A percentile compares a stretch with the other conserved stretches of the same genome.
These are phyloP conservation scores for Prunella fulvescens DNA, from an alignment of 2,113 vertebrate species.

Conservation along the genomic window DNA sequence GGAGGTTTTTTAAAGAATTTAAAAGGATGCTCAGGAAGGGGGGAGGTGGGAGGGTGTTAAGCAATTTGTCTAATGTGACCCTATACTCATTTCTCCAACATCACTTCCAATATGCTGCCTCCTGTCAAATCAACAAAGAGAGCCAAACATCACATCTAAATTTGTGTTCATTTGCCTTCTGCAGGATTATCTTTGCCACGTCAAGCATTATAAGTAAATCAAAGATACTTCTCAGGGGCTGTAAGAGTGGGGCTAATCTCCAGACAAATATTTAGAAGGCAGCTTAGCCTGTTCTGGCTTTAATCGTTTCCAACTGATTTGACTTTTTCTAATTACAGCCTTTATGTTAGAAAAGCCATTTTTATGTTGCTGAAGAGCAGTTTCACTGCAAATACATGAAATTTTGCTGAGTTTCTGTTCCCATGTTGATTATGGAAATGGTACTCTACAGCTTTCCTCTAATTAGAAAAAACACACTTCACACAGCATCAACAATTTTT, in stretches of 20 bases:
- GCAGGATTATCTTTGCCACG: slow-evolving; percentile 73
- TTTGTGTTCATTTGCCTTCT: slow-evolving; percentile 74
- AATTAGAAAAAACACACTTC: slow-evolving; percentile 83
- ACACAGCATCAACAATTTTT: slow-evolving; percentile 71
- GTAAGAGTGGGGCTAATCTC: slow-evolving; percentile 74
- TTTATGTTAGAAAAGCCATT: slow-evolving; percentile 82
- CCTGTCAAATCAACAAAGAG: slow-evolving; percentile 70
- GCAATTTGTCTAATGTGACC: slow-evolving; percentile 77
- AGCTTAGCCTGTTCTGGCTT: slow-evolving; percentile 76
- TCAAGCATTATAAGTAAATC: slow-evolving; percentile 76
- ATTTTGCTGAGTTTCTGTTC: slow-evolving; percentile 78
- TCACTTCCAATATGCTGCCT: slow-evolving; percentile 63
- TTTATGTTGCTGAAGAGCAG: slow-evolving; percentile 75
- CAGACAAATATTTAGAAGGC: slow-evolving; percentile 82
- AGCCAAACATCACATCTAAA: slow-evolving; percentile 70
- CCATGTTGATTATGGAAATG: slow-evolving; percentile 77
- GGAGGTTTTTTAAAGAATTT: slow-evolving; percentile 63
- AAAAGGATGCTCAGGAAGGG: slow-evolving; percentile 39
- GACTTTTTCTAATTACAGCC: slow-evolving; percentile 85
- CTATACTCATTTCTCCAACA: slow-evolving; percentile 48
- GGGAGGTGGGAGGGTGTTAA: neutral
- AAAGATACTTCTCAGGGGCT: slow-evolving; percentile 74
- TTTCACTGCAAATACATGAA: slow-evolving; percentile 76
- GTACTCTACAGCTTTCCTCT: slow-evolving; percentile 71
- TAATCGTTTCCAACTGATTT: slow-evolving; percentile 84